Conservation (phyloP, 2,113 vertebrate species). For the Ceyx margarethae region DNA sequence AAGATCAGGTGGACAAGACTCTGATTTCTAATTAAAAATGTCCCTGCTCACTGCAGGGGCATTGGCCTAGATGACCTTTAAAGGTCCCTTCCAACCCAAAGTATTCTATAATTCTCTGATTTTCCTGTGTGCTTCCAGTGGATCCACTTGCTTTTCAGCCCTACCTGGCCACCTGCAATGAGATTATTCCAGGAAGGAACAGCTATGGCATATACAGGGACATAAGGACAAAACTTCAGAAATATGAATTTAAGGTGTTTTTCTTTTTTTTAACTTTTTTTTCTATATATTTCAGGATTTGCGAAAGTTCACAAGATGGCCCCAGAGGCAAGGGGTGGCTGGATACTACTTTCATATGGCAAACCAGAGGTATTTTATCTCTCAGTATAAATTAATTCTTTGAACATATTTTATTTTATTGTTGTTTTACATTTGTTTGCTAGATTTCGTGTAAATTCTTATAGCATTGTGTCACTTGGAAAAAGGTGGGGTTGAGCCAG, state of each 20-base stretch:
- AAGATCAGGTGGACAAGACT: not conserved
- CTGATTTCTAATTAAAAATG: not conserved
- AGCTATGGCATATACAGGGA: not conserved
- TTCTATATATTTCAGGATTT: not conserved
- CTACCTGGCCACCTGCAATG: not conserved
- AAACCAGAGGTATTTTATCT: not conserved
- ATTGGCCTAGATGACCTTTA: not conserved
- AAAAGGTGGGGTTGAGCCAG: not conserved
- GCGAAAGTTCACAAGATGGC: not conserved
- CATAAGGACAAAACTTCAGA: not conserved
- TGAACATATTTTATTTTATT: not conserved
- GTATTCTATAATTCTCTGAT: not conserved
- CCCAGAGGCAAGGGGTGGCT: not conserved
- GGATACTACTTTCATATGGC: not conserved
- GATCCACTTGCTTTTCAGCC: not conserved
- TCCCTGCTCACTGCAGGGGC: not conserved
- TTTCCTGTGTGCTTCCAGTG: not conserved
- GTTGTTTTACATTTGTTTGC: not conserved
- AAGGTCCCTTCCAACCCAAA: not conserved
- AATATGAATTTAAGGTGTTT: not conserved
- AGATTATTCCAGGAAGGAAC: not conserved
- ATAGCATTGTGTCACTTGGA: not conserved
- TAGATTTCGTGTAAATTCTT: not conserved
- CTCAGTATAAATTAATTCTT: not conserved
- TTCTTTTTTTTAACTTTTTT: not conserved